Evolutionary conservation across 2,113 vertebrate genomes (phyloP), one percentile per base, ranked within the genome.

Genomic region (Brachypteracias leptosomus): DNA sequence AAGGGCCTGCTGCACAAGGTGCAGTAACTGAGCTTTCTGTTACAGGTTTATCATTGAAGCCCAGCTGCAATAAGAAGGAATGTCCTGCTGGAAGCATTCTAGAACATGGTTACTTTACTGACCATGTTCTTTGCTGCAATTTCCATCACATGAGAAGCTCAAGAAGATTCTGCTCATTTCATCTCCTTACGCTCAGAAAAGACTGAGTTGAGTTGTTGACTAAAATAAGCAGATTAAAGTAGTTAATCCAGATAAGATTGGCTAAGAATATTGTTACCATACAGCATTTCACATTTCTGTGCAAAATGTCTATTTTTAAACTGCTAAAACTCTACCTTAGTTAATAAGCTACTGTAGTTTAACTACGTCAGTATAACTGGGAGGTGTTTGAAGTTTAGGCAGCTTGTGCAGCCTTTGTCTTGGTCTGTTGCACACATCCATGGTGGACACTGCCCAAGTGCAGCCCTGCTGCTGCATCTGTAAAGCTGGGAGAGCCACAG

Each of bases 201-300:
- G 65, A 62, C 78, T 9, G 28, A 63, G 78, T 90, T 75, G 83
- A 66, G 66, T 92, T 80, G 73, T 90, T 90, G 65, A 81, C 79
- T 70, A 78, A 92, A 96, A 80, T 89, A 97, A 95, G 92, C 59
- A 68, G 92, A 95, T 93, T 93, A 92, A 49, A 33, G 59, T 91
- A 55, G 40, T 42, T 97, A 96, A 96, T 89, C 87, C 74, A 85
- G 67, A 2, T 76, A 55, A 88, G 71, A 63, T 5, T 61, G 73
- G 31, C 70, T 92, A 93, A 84, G 83, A 94, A 54, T 92, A 86
- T 44, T 86, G 61, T 88, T 92, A 47, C 54, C 68, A 31, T 74
- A 26, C 0, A 0, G 57, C 61, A 72, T 71, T 85, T 86, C 51
- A 42, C 21, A 52, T 59, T 92, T 92, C 79, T 83, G 24, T 58